phyloP scores from a whole-genome alignment of 2,888 invertebrate species.

The Salticus scenicus region DNA sequence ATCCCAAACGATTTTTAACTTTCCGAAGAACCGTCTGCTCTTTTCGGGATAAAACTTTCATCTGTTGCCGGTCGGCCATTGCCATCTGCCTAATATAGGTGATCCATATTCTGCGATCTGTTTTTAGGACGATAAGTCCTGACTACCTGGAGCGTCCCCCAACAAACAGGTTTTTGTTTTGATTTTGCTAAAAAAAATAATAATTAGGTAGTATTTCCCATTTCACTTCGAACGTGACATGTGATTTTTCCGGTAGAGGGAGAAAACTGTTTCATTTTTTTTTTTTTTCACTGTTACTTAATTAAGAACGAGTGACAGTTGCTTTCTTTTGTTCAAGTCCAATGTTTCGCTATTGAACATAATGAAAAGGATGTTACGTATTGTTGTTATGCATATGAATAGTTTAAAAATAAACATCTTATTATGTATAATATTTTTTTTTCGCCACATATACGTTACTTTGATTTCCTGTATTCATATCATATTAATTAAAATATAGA shows the following conservation, averaged over 20 bases:
- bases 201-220: slow-evolving; percentile 9
- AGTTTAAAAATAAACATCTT: not conserved
- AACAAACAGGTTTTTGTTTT: slow-evolving; percentile 10
- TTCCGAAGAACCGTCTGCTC: not conserved
- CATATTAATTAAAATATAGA: too few relatives aligned
- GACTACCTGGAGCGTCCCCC: not conserved
- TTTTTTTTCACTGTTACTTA: not conserved
- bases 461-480: not conserved
- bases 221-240: not conserved
- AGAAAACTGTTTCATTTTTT: not conserved
- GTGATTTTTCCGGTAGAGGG: not conserved
- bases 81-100: slow-evolving; percentile 59
- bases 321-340: not conserved
- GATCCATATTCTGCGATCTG: slow-evolving; percentile 41
- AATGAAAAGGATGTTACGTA: not conserved
- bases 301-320: slow-evolving; percentile 1
- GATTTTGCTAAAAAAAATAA: not conserved
- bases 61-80: slow-evolving; percentile 46
- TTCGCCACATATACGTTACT: not conserved
- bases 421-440: not conserved
- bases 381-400: not conserved
- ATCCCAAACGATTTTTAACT: not conserved
- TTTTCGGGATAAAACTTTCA: not conserved
- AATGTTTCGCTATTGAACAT: not conserved
- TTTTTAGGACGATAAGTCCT: slow-evolving; percentile 35